Conservation (phyloP, 2,113 vertebrate genomes). For the Epinephelus lanceolatus region DNA sequence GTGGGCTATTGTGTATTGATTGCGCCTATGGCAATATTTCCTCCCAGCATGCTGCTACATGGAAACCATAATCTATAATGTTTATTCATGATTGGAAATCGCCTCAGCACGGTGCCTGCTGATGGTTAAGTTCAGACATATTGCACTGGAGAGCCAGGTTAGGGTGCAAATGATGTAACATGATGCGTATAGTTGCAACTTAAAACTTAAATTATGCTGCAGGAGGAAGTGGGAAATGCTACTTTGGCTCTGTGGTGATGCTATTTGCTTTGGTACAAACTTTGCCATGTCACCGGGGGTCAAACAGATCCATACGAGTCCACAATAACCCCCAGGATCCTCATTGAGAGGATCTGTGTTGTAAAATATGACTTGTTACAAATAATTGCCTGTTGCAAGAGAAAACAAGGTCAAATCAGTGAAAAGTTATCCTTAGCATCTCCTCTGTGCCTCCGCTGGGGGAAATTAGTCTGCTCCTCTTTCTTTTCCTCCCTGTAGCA, state of each 20-base stretch:
- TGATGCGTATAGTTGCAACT: slow-evolving; percentile 28
- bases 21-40: slow-evolving; percentile 23
- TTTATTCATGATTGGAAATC: slow-evolving; percentile 20
- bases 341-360: background rate
- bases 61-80: slow-evolving; percentile 29
- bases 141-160: slow-evolving; percentile 7
- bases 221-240: background rate
- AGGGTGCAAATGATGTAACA: slow-evolving; percentile 46
- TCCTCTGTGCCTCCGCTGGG: slow-evolving; percentile 20
- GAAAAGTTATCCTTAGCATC: slow-evolving; percentile 39
- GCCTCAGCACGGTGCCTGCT: slow-evolving; percentile 8
- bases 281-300: background rate
- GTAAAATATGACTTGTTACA: slow-evolving; percentile 21
- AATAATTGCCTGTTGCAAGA: slow-evolving; percentile 6
- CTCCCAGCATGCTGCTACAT: slow-evolving; percentile 15
- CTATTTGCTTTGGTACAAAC: background rate
- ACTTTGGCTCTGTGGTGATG: background rate
- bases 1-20: slow-evolving; percentile 30
- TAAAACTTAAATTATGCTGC: slow-evolving; percentile 5
- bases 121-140: background rate
- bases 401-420: slow-evolving; percentile 11
- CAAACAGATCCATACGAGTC: background rate
- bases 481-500: background rate
- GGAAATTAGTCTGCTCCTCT: slow-evolving; percentile 25
- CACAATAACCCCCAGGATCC: background rate